Base-by-base conservation (phyloP, 2,888 invertebrate genomes). In the Sarcophaga carnaria region DNA sequence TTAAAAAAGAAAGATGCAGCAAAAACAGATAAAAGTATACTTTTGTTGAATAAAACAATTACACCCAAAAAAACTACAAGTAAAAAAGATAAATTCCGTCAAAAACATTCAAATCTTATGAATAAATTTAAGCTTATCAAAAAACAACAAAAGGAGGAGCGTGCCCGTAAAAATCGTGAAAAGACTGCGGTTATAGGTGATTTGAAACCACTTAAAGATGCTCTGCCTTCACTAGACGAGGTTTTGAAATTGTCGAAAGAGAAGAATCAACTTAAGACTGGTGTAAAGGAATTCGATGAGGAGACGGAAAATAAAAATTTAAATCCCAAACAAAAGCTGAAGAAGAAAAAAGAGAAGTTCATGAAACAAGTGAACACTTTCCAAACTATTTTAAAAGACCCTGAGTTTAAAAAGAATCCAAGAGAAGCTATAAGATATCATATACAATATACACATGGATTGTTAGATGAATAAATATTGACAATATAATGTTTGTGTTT, bases 141-240 rank as follows among this genome's bases (percentile, higher is more conserved):
- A 47, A 91, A 92, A 62, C 89, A 92, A 66, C 84, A 89, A 14
- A 92, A 92, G 64, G 91, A 92, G n/a, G 91, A 91, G 25, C 86
- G 88, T 5, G 90, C 90, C 0, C 90, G 89, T 5, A 91, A 91
- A 63, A 91, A 91, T 80, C 90, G 92, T 2, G 90, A 92, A 70
- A 92, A 91, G 80, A 90, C 92, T 4, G 90, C 89, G 6, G 88
- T 93, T 0, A 89, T 91, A 6, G 93, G 93, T 0, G 92, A 93
- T 62, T 88, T 93, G 12, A 91, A 91, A 47, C 90, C 91, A 0
- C 84, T 93, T 0, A 91, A 91, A n/a, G 93, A 93, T 89, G 93
- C 93, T 0, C 69, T 93, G 54, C 93, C 93, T 12, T 92, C 93
- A 0, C 80, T 93, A 3, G 90, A 91, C 12, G 92, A 92, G 54